Conservation (phyloP, 2,888 invertebrate species). For the Tetranychus piercei region DNA sequence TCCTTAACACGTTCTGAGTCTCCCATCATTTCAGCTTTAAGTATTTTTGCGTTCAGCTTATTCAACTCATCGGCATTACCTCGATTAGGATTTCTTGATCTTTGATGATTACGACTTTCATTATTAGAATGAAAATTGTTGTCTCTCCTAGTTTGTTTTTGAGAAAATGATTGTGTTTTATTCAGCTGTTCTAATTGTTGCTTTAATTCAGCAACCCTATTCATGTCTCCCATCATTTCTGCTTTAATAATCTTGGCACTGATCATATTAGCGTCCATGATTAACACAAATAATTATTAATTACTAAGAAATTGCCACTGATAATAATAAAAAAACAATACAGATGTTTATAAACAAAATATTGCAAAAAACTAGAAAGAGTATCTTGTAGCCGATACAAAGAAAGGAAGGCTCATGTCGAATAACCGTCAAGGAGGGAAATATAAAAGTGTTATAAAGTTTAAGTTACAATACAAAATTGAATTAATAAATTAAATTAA, state of each 20-base stretch:
- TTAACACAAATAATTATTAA: neutral
- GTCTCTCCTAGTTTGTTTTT: neutral
- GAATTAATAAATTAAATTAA: too few relatives aligned
- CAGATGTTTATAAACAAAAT: too few relatives aligned
- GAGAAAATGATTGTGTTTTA: neutral
- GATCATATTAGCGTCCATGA: conserved; percentile 46
- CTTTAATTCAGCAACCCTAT: conserved; percentile 47
- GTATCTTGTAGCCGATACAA: too few relatives aligned
- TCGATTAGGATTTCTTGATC: neutral
- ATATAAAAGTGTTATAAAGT: too few relatives aligned
- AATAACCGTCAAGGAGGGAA: too few relatives aligned
- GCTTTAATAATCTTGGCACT: conserved; percentile 81
- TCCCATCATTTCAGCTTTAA: conserved; percentile 86
- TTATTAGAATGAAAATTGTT: neutral
- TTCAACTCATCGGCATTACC: conserved; percentile 38
- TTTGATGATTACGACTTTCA: neutral
- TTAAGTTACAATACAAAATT: too few relatives aligned
- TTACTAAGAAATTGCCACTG: too few relatives aligned
- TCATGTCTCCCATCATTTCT: conserved; percentile 68
- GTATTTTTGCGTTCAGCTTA: conserved; percentile 63
- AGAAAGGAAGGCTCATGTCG: too few relatives aligned
- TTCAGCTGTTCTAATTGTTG: conserved; percentile 31
- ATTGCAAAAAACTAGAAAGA: too few relatives aligned
- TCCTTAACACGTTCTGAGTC: conserved; percentile 45
- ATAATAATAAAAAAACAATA: too few relatives aligned